Evolutionary conservation across 2,797 vertebrate genomes (phyloP).

Genomic region (Dendrocincla fuliginosa): DNA sequence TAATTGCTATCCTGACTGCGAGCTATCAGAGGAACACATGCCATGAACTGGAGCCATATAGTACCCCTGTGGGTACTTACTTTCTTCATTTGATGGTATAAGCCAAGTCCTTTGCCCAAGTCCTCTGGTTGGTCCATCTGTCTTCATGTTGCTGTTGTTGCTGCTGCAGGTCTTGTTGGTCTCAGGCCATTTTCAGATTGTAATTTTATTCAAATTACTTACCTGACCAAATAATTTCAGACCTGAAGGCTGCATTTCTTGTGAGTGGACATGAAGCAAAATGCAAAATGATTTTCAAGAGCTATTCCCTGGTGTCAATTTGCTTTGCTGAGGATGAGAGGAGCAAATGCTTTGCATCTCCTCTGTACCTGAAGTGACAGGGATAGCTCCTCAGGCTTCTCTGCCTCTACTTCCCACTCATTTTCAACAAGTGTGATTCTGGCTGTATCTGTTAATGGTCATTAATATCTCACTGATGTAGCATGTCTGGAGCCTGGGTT

Average conservation of each 20-base stretch:
- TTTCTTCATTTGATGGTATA: neutral
- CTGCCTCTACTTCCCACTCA: neutral
- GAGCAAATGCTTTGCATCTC: neutral
- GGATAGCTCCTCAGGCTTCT: neutral
- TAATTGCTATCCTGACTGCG: constrained; percentile 22
- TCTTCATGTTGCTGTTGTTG: neutral
- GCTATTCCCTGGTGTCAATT: neutral
- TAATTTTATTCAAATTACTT: constrained; percentile 9
- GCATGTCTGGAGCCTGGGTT: neutral
- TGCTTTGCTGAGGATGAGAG: neutral
- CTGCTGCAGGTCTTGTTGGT: neutral
- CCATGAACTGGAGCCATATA: neutral
- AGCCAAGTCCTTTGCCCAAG: neutral
- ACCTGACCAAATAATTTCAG: neutral
- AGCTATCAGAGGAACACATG: neutral
- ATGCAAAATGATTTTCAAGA: neutral
- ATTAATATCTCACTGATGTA: neutral
- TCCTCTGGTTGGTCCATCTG: neutral
- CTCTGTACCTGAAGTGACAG: neutral
- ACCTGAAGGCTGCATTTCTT: neutral
- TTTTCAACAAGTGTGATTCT: neutral
- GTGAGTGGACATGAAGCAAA: neutral
- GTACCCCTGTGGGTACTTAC: neutral
- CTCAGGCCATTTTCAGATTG: neutral
- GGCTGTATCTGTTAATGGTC: neutral